Conservation (phyloP, 2,888 invertebrate species). For the Parochlus steinenii region DNA sequence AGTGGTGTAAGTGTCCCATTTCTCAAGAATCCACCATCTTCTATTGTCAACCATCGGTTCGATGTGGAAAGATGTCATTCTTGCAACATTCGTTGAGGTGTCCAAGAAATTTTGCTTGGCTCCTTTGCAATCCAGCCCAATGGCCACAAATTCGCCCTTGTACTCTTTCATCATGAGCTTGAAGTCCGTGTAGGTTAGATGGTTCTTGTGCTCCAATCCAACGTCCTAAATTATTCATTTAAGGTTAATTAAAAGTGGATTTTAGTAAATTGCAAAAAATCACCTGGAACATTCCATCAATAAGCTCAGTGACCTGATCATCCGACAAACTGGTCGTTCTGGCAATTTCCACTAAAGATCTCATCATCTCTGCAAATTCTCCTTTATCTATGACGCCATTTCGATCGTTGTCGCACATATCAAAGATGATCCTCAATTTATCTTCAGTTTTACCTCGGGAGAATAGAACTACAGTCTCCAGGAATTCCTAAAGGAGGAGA, state of each 20-base stretch:
- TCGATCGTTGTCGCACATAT: constrained; percentile 93
- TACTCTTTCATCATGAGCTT: constrained; percentile 94
- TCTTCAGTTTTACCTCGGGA: constrained; percentile 86
- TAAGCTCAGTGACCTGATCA: constrained; percentile 78
- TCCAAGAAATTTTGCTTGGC: constrained; percentile 90
- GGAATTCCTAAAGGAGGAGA: constrained; percentile 69
- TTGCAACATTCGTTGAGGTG: constrained; percentile 84
- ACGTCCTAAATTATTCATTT: too few species aligned
- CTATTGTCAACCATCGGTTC: constrained; percentile 60
- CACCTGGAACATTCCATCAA: constrained; percentile 93
- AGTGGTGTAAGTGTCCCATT: constrained; percentile 77
- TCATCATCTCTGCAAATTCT: constrained; percentile 83
- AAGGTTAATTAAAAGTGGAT: constrained; percentile 16
- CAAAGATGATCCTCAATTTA: constrained; percentile 84
- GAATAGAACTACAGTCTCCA: constrained; percentile 84
- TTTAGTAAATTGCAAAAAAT: too few species aligned
- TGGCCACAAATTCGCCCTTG: constrained; percentile 88
- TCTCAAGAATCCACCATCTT: constrained; percentile 51
- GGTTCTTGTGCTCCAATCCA: constrained; percentile 77
- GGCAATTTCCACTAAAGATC: constrained; percentile 84
- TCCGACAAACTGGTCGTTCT: constrained; percentile 79
- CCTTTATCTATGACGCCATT: constrained; percentile 89
- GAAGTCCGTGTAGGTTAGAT: constrained; percentile 78
- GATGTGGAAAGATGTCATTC: constrained; percentile 88
- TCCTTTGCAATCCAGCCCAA: constrained; percentile 86